Base-by-base conservation (phyloP, 1,140 invertebrate genomes). In the Lerema accius region DNA sequence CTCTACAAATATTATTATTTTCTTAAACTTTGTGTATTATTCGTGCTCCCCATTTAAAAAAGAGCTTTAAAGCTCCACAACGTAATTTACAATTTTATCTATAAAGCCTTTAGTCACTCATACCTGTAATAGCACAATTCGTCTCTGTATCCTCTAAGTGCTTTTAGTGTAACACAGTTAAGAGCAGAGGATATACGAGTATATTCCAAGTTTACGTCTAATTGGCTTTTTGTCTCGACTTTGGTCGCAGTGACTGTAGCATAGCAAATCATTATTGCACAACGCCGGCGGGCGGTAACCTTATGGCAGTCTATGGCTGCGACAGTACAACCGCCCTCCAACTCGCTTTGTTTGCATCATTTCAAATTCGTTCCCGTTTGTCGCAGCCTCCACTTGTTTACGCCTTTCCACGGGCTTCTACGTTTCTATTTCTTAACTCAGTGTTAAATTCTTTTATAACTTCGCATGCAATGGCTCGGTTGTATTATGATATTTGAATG, bases 231-330 rank as follows among this genome's bases (percentile, higher is more conserved):
- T 80, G 69, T 72, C 60, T 51, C 60, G 67, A 26, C 37, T 26
- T 56, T 23, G 43, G 10, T 58, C 67, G 50, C 43, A 58, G 62
- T 63, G 51, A 53, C n/a, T 58, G 60, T 77, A 65, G 67, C 69
- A 78, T 78, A 70, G 66, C 71, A 71, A 84, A 81, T 80, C 46
- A 65, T 74, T 76, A 69, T 84, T 84, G 79, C 77, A 69, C 76
- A 81, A 84, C 68, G 45, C 56, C 42, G 64, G 53, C 59, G 60
- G 64, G 53, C 59, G 60, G 66, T 68, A 74, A 71, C 43, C 70
- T 71, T n/a, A n/a, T n/a, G n/a, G n/a, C n/a, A n/a, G n/a, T n/a
- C 45, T 49, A 40, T 70, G 74, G 71, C 70, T 71, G 56, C 56
- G 45, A 67, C 69, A 63, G 68, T 80, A 80, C 66, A 48, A 59